These are phyloP conservation scores for Tenebrosternarchus preto DNA, from an alignment of 2,113 vertebrate genomes.

Conservation along the genomic window DNA sequence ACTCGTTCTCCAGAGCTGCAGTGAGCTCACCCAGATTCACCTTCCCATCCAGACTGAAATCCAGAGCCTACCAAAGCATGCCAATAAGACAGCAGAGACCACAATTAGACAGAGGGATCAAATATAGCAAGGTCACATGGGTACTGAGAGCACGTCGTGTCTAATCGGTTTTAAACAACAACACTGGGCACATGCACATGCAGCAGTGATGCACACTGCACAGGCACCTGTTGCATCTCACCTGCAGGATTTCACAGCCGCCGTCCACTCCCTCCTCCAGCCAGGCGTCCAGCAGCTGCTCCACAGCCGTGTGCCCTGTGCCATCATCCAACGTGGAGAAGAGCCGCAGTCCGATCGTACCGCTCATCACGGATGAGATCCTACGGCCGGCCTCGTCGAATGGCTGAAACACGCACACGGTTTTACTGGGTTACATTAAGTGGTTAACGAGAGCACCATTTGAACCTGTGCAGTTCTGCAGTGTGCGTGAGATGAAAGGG, in stretches of 20 bases:
- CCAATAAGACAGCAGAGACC: not conserved
- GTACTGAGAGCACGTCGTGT: no score
- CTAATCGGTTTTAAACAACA: no score
- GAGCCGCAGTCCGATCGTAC: conserved; percentile 80
- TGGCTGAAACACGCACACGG: conserved; percentile 69
- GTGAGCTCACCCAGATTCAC: conserved; percentile 88
- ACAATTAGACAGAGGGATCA: no score
- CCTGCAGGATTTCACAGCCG: conserved; percentile 90
- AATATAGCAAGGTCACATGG: no score
- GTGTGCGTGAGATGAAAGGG: not conserved
- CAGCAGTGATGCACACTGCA: not conserved
- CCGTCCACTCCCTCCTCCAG: conserved; percentile 90
- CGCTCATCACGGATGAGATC: conserved; percentile 77
- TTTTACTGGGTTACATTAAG: not conserved
- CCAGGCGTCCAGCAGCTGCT: conserved; percentile 87
- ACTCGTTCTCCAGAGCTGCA: conserved; percentile 88
- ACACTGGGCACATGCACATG: not conserved
- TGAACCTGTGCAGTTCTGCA: not conserved
- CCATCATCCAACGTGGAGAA: conserved; percentile 93
- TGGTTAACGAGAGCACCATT: not conserved
- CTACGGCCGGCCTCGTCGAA: conserved; percentile 90
- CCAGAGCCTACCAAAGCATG: conserved; percentile 79
- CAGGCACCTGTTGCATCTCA: conserved; percentile 47
- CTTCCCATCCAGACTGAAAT: conserved; percentile 85
- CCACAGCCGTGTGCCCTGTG: conserved; percentile 81